A percentile compares a stretch with the other conserved stretches of the same genome.
These are phyloP conservation scores for Columba janthina DNA, from an alignment of 2,113 vertebrate species.

Conservation along the genomic window DNA sequence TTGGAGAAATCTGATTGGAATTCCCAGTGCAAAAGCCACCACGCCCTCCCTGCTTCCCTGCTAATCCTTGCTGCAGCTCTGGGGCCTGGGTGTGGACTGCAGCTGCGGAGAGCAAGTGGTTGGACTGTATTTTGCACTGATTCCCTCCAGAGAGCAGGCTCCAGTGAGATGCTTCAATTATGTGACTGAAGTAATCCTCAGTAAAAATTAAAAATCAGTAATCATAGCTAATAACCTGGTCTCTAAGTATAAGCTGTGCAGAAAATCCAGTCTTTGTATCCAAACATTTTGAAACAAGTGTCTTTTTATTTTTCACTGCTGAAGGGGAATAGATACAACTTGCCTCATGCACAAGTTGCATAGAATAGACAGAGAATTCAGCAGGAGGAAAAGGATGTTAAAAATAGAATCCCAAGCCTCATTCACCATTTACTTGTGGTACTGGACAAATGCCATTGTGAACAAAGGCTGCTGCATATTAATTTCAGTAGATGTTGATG, in stretches of 20 bases:
- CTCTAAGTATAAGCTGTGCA: neutral
- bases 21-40: neutral
- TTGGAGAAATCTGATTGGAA: conserved; percentile 9
- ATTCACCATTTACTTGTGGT: neutral
- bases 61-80: neutral
- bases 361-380: neutral
- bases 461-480: conserved; percentile 18
- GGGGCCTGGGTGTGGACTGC: neutral
- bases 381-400: neutral
- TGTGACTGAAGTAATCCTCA: neutral
- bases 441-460: neutral
- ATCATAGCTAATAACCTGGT: neutral
- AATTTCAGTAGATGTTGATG: conserved; percentile 7
- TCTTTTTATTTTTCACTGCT: neutral
- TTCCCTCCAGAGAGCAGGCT: neutral
- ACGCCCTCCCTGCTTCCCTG: neutral
- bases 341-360: neutral
- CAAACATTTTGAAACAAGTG: neutral
- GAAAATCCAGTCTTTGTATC: neutral
- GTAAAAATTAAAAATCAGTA: neutral
- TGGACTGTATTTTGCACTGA: neutral
- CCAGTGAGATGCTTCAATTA: neutral
- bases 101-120: neutral
- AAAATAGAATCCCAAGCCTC: conserved; percentile 5
- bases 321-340: neutral